Base-by-base conservation (phyloP, 2,113 vertebrate species). In the Physeter macrocephalus region DNA sequence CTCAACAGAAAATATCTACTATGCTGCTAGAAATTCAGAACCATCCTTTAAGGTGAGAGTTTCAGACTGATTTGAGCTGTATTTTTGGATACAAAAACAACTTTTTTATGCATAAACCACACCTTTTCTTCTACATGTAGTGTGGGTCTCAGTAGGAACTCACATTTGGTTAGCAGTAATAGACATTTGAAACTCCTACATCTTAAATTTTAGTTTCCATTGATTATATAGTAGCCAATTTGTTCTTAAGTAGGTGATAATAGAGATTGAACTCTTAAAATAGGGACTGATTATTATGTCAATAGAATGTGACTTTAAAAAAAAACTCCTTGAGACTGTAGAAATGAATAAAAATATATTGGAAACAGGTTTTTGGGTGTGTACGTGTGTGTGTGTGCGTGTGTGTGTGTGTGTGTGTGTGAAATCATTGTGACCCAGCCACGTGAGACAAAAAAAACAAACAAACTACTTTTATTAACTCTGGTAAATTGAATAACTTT, bases 261-360 rank as follows among this genome's bases (percentile, higher is more conserved):
- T 75, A 85, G 59, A 88, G 85, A 83, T 85, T 88, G 81, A 95
- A 88, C 31, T 97, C 90, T 88, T 95, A 93, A 89, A 88, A 81
- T 82, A 96, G 87, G 93, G 43, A 46, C 78, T 80, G 59, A 86
- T 88, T 74, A 92, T 95, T 77, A 71, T 81, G 9, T 62, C 41
- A 90, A 72, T 96, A 84, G 8, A 80, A 54, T 62, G 31, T 97
- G 27, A 67, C 25, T 93, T 77, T 64, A 2, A 82, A 80, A 49
- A 49, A 80, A 64, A 74, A 69, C 11, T 92, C 39, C 31, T 52
- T 43, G 41, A 61, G n/a, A 84, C 36, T 88, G 8, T 92, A 83
- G 27, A 43, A 92, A 93, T 36, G 14, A 12, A 96, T 46, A 94
- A 94, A 95, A 18, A 78, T 67, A 82, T 39, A 90, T 31, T 72